Evolutionary conservation across 2,113 vertebrate species (phyloP).

Genomic region (Eurypyga helias): DNA sequence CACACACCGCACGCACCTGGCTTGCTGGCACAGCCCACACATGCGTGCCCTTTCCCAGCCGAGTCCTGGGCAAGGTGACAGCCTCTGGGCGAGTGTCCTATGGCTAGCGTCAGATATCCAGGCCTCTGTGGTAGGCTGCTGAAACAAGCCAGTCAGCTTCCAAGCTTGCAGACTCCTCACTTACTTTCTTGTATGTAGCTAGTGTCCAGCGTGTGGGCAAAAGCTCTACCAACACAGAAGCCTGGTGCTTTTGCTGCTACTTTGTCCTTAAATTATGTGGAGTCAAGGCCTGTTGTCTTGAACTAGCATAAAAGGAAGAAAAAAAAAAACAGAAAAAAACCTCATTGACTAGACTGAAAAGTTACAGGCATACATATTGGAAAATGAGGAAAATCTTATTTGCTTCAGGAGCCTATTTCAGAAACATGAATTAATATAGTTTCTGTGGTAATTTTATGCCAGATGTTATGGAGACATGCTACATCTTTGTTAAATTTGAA

Average conservation of each 20-base stretch:
- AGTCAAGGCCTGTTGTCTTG: neutral
- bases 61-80: neutral
- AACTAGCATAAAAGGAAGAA: neutral
- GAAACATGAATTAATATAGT: neutral
- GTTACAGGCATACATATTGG: neutral
- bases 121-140: neutral
- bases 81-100: neutral
- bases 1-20: rapidly evolving
- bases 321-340: neutral
- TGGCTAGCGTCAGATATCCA: neutral
- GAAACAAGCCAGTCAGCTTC: rapidly evolving
- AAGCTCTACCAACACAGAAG: neutral
- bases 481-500: constrained; percentile 7
- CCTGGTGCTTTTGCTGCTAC: neutral
- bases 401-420: neutral
- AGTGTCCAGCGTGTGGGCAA: neutral
- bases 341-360: neutral
- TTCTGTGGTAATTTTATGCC: neutral
- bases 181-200: neutral
- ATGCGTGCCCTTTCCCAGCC: neutral
- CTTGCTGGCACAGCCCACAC: neutral
- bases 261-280: neutral
- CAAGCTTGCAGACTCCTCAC: neutral
- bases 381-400: neutral
- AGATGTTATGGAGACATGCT: neutral